Conservation (phyloP, 1,140 invertebrate species). For the Tetranychus cinnabarinus region DNA sequence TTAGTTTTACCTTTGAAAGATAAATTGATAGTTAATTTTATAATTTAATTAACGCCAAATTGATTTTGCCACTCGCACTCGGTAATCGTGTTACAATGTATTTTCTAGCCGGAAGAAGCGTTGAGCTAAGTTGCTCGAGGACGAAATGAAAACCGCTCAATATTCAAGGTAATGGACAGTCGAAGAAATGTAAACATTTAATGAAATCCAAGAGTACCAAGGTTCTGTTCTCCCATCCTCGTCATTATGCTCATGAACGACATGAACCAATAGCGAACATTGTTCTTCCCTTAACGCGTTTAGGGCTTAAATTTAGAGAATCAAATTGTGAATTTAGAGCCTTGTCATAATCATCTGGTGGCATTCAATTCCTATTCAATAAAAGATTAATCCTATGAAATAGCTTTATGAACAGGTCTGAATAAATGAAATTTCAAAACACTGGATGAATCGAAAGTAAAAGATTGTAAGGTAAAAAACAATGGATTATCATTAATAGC, state of each 20-base stretch:
- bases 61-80: slow-evolving; percentile 95
- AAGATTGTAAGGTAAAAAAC: too few species aligned
- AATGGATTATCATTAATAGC: too few species aligned
- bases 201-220: slow-evolving; percentile 51
- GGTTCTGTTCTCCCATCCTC: slow-evolving; percentile 54
- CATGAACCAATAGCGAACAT: slow-evolving; percentile 99
- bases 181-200: slow-evolving; percentile 78
- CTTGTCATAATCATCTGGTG: slow-evolving; percentile 50
- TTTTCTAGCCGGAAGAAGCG: slow-evolving; percentile 48
- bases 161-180: slow-evolving; percentile 54
- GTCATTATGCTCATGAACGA: slow-evolving; percentile 97
- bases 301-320: slow-evolving; percentile 26
- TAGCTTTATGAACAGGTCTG: too few species aligned
- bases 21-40: too few species aligned
- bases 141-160: slow-evolving; percentile 93
- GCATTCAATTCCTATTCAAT: slow-evolving; percentile 53
- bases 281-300: slow-evolving; percentile 86
- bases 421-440: too few species aligned
- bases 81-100: slow-evolving; percentile 96
- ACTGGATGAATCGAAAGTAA: too few species aligned
- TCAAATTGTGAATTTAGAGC: slow-evolving; percentile 57
- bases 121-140: slow-evolving; percentile 75
- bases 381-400: too few species aligned
- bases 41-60: slow-evolving; percentile 68
- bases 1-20: too few species aligned